Base-by-base conservation (phyloP, 2,113 vertebrate genomes). In the Neopipo cinnamomea region DNA sequence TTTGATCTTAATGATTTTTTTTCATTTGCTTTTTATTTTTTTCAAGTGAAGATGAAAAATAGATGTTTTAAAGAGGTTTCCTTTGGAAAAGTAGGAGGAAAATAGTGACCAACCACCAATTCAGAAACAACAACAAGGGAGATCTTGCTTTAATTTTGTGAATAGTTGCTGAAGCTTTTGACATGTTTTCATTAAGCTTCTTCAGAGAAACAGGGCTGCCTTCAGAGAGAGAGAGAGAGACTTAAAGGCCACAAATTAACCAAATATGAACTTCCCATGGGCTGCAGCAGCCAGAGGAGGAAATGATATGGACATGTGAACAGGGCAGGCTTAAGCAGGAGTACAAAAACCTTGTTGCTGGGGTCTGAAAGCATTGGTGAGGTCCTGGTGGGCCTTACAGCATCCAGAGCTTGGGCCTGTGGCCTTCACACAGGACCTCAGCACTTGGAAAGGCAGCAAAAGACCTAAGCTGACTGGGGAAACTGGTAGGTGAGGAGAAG, bases 251-350 rank as follows among this genome's bases (percentile, higher is more conserved):
- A 3, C 16, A 58, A 10, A 2, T 4, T 19, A 37, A 63, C 12
- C 35, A 65, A 70, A 21, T 31, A 11, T 0, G 12, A 65, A 14
- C 30, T 75, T 24, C 2, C n/a, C 0, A 0, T 31, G 39, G 4
- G 9, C 17, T 73, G 53, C 58, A 83, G 79, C 61, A 81, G 86
- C n/a, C 25, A 17, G 2, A 35, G 53, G 61, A 80, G 44, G 66
- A 50, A 42, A 44, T 13, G 17, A 1, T 1, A 16, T 35, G 49
- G 49, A 6, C 5, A 0, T 2, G 9, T 35, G 72, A 74, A 22
- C 52, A 68, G 55, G 67, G 30, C 20, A 59, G 44, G 46, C 50
- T 58, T 28, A 31, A 76, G 22, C 5, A 79, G 41, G 33, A 58
- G n/a, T 66, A 30, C 6, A 56, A 28, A 44, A 47, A 47, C 25